phyloP scores from a whole-genome alignment of 2,797 vertebrate species.

The Betta splendens region DNA sequence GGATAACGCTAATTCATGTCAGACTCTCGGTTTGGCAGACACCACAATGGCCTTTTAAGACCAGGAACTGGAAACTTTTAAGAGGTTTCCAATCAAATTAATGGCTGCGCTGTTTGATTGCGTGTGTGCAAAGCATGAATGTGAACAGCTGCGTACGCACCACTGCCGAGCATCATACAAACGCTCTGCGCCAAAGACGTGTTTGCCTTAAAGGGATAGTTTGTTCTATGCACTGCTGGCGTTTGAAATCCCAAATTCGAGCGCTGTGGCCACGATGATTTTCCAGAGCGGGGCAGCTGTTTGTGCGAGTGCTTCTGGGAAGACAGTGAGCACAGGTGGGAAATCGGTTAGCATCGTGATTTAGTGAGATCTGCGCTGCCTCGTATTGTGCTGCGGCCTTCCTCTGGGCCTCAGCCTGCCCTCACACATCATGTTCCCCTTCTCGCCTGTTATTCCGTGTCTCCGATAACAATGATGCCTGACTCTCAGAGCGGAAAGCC shows the following conservation, averaged over 20 bases:
- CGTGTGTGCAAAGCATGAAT: slow-evolving; percentile 45
- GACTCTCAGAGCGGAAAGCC: slow-evolving; percentile 55
- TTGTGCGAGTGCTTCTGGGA: slow-evolving; percentile 70
- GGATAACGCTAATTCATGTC: slow-evolving; percentile 50
- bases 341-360: slow-evolving; percentile 75
- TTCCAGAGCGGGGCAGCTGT: slow-evolving; percentile 58
- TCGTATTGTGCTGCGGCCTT: slow-evolving; percentile 72
- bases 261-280: slow-evolving; percentile 27
- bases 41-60: slow-evolving; percentile 56
- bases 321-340: slow-evolving; percentile 77
- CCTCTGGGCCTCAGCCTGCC: slow-evolving; percentile 65
- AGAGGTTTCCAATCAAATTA: slow-evolving; percentile 51
- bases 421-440: slow-evolving; percentile 51
- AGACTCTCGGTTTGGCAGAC: slow-evolving; percentile 42
- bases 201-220: slow-evolving; percentile 40
- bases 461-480: slow-evolving; percentile 65
- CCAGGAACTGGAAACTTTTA: slow-evolving; percentile 47
- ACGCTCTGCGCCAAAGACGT: slow-evolving; percentile 34
- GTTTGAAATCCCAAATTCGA: slow-evolving; percentile 34
- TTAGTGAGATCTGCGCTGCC: slow-evolving; percentile 67
- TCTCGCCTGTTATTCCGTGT: slow-evolving; percentile 47
- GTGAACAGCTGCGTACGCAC: slow-evolving; percentile 45
- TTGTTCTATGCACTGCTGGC: slow-evolving; percentile 27
- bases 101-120: slow-evolving; percentile 42
- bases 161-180: slow-evolving; percentile 33